A percentile compares a stretch with the other conserved stretches of the same genome.
Conservation (phyloP, 1,140 invertebrate species). For the Solenopsis invicta region DNA sequence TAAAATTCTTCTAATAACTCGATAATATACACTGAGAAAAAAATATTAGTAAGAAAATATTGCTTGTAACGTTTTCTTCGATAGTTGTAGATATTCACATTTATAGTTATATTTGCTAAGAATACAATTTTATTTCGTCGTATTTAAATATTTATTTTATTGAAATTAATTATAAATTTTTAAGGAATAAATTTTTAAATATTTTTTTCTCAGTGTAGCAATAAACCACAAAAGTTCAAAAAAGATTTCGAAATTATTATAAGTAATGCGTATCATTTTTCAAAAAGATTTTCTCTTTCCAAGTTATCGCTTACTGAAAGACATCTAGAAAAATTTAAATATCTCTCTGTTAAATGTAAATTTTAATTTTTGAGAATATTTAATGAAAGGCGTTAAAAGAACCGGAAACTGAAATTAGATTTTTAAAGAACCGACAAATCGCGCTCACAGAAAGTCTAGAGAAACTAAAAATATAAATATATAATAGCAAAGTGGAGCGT, state of each 20-base stretch:
- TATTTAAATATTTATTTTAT: no score
- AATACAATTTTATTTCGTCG: no score
- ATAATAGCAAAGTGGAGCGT: not conserved
- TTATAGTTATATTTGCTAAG: no score
- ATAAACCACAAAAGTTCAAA: not conserved
- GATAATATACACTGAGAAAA: not conserved
- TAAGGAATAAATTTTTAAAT: no score
- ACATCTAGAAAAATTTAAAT: not conserved
- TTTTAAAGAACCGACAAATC: not conserved
- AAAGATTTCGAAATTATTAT: not conserved
- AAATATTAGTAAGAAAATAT: no score
- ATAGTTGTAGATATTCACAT: no score
- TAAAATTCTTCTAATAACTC: not conserved
- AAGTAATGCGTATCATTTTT: not conserved
- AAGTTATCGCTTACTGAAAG: not conserved
- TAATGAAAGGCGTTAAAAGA: not conserved
- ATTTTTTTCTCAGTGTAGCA: not conserved
- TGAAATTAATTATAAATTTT: no score
- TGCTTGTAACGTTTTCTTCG: no score
- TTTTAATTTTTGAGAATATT: not conserved
- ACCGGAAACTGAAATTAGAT: not conserved
- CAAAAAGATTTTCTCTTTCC: not conserved
- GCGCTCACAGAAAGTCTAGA: not conserved
- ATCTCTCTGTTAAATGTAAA: not conserved
- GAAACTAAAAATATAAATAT: slow-evolving; percentile 18